Percentiles rank a stretch among this genome's conserved stretches.
Evolutionary conservation across 2,113 vertebrate species (phyloP).

Genomic region (Neomonachus schauinslandi): DNA sequence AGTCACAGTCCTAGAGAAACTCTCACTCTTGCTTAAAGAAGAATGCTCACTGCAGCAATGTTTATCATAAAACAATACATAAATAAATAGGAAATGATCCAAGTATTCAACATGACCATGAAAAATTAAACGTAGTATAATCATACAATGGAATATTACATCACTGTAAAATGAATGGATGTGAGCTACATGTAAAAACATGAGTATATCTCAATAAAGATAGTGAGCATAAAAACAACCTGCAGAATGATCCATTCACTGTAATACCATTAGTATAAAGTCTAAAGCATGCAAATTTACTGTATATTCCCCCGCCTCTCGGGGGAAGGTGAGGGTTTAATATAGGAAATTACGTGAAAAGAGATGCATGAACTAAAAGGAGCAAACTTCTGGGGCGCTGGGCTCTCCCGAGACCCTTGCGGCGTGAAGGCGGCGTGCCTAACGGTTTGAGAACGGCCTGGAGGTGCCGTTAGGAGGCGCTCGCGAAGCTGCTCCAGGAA

Average conservation of each 20-base stretch:
- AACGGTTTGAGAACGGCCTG: neutral
- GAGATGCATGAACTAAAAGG: neutral
- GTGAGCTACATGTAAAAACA: neutral
- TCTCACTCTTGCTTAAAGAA: neutral
- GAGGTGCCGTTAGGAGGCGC: constrained; percentile 64
- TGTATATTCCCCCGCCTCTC: neutral
- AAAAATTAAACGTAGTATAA: neutral
- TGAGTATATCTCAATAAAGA: constrained; percentile 25
- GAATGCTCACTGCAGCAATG: neutral
- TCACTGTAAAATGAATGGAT: neutral
- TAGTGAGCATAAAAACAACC: neutral
- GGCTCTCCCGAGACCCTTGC: neutral
- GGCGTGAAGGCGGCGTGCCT: neutral
- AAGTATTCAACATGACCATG: neutral
- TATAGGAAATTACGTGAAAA: neutral
- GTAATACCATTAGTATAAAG: neutral
- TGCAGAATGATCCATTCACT: constrained; percentile 19
- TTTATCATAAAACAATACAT: neutral
- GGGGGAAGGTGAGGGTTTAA: neutral
- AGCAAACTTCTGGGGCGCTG: neutral
- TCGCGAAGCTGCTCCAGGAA: neutral
- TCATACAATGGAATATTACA: neutral
- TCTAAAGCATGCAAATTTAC: constrained; percentile 10
- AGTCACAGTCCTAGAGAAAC: neutral
- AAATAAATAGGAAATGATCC: neutral